Evolutionary conservation across 1,140 invertebrate species (phyloP), one percentile per base, ranked within the genome.

Genomic region (Platyura marginata): DNA sequence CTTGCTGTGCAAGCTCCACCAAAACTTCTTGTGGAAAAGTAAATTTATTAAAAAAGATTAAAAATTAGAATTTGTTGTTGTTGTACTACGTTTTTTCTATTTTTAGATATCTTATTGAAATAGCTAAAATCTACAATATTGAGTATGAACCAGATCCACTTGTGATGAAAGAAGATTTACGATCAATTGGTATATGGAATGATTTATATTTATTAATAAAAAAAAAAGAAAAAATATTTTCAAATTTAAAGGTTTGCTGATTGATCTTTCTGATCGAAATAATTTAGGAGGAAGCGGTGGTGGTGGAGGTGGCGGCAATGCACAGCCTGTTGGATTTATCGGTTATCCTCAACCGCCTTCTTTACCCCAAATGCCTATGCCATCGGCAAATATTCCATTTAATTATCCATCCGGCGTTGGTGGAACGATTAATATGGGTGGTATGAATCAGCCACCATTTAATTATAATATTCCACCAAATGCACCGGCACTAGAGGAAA

Each of bases 1-100:
- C 69, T 99, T 59, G 81, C 86, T 32, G 79, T 98, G 3, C 90
- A 96, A 54, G 90, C 91, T 34, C 96, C 96, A 3, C 89, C 92
- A 1, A 97, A 95, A 60, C 64, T 96, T 42, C 66, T 99, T 9
- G 86, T 98, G 36, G 96, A 99, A 61, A 90, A 87, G 54, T 96
- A 93, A 20, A 29, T 6, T 29, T 29, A 8, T 29, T 13, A 29
- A 8, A 29, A 29, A n/a, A n/a, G n/a, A n/a, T n/a, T n/a, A n/a
- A n/a, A n/a, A n/a, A n/a, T n/a, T n/a, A n/a, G n/a, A n/a, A n/a
- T n/a, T n/a, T n/a, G n/a, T n/a, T n/a, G n/a, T n/a, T n/a, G n/a
- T n/a, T n/a, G n/a, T n/a, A n/a, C n/a, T n/a, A n/a, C n/a, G n/a
- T n/a, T n/a, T n/a, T n/a, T n/a, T n/a, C n/a, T n/a, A n/a, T 21